Conservation (phyloP, 2,888 invertebrate genomes). For the Pasiphila rectangulata region DNA sequence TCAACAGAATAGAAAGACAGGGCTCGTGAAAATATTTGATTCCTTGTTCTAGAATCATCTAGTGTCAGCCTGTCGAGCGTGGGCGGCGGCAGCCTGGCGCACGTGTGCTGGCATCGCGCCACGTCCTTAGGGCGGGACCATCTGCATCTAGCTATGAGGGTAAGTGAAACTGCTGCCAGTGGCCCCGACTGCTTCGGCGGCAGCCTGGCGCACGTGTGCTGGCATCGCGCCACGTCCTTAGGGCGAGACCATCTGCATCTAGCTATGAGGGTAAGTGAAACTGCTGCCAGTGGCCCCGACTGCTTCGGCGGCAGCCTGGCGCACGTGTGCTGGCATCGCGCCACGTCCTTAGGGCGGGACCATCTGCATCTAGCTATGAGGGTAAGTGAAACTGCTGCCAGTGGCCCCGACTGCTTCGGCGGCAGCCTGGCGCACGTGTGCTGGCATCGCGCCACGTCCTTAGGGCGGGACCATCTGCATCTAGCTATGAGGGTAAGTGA, state of each 20-base stretch:
- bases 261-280: constrained; percentile 63
- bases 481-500: constrained; percentile 65
- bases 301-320: constrained; percentile 91
- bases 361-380: constrained; percentile 67
- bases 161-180: constrained; percentile 34
- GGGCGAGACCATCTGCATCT: constrained; percentile 56
- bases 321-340: constrained; percentile 99
- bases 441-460: constrained; percentile 96
- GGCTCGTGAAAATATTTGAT: neutral
- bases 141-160: constrained; percentile 68
- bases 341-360: constrained; percentile 81
- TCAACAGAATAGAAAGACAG: too few relatives aligned
- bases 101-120: constrained; percentile 98
- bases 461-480: constrained; percentile 57
- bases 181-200: too few relatives aligned
- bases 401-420: too few relatives aligned
- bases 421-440: constrained; percentile 96
- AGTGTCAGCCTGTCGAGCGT: constrained; percentile 25
- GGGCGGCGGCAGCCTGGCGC: constrained; percentile 90
- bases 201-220: constrained; percentile 96
- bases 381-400: constrained; percentile 44
- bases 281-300: too few relatives aligned
- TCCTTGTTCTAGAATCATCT: constrained; percentile 24
- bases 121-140: constrained; percentile 80
- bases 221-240: constrained; percentile 94